Percentiles rank a stretch among this genome's conserved stretches.
phyloP scores from a whole-genome alignment of 2,888 invertebrate genomes.

The Tholera decimalis region DNA sequence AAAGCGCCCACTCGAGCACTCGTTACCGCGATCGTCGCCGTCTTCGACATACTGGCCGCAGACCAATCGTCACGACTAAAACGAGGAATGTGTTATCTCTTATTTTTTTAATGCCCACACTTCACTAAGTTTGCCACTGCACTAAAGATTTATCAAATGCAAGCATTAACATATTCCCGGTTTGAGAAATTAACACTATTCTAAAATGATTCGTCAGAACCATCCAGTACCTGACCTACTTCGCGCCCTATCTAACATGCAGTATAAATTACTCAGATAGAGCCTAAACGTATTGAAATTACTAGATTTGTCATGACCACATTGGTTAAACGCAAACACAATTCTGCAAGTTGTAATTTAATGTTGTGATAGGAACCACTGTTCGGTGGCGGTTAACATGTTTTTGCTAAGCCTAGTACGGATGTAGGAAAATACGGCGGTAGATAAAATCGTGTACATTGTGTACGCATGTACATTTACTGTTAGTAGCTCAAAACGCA shows the following conservation, averaged over 20 bases:
- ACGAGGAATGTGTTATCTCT: slow-evolving; percentile 72
- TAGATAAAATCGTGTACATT: slow-evolving; percentile 72
- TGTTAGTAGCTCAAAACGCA: slow-evolving; percentile 74
- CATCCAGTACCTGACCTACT: slow-evolving; percentile 36
- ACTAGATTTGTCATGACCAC: slow-evolving; percentile 69
- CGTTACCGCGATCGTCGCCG: slow-evolving; percentile 78
- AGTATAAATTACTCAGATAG: slow-evolving; percentile 66
- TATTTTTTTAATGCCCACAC: slow-evolving; percentile 65
- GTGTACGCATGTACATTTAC: slow-evolving; percentile 71
- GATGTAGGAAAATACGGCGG: slow-evolving; percentile 71
- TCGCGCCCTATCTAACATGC: slow-evolving; percentile 54
- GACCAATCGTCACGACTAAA: slow-evolving; percentile 80
- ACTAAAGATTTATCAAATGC: slow-evolving; percentile 49
- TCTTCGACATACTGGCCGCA: slow-evolving; percentile 71
- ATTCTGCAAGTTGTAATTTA: slow-evolving; percentile 71
- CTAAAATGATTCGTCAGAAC: slow-evolving; percentile 27
- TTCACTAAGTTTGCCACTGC: slow-evolving; percentile 38
- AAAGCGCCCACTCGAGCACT: slow-evolving; percentile 82
- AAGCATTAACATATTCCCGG: slow-evolving; percentile 45
- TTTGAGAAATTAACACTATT: slow-evolving; percentile 36
- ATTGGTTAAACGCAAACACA: slow-evolving; percentile 71
- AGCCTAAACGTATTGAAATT: slow-evolving; percentile 53
- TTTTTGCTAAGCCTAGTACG: slow-evolving; percentile 67
- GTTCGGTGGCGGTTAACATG: slow-evolving; percentile 73
- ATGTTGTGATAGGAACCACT: slow-evolving; percentile 74